Evolutionary conservation across 2,797 vertebrate species (phyloP), one percentile per base, ranked within the genome.

Genomic region (Phoebastria nigripes): DNA sequence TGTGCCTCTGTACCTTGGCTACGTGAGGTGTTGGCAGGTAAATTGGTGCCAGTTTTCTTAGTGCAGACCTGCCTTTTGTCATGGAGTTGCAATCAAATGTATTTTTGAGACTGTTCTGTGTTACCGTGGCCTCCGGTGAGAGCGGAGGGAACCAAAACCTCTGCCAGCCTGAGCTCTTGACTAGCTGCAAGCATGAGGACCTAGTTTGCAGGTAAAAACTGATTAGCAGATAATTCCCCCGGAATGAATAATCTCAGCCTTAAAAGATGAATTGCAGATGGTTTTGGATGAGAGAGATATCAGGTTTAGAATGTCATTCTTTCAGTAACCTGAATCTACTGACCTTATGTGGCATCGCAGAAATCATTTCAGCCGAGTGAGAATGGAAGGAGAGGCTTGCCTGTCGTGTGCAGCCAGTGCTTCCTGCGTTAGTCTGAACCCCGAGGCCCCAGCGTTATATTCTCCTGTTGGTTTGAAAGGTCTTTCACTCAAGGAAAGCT

Each of bases 261-360:
- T 85, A 72, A 83, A 87, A 82, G 92, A 82, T 92, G 87, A 85
- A 54, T 87, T 93, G 90, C 89, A 89, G 89, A 65, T 94, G 82
- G 72, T 54, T 93, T 93, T 85, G 49, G 55, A 81, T 66, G 89
- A 67, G 78, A 67, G 90, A 82, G 71, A 29, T 21, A 77, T 5
- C 65, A 71, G 49, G 72, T 91, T 93, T 65, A 65, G 81, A 71
- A 79, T 72, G 49, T 22, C 71, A 25, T 59, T 87, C 67, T 65
- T 87, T 66, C 47, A 71, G 96, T 81, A 93, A 95, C 87, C 89
- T 90, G 82, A 87, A 81, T 85, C 89, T 91, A 3, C 72, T 94
- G 88, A 89, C 87, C 86, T 82, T 61, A 71, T 0, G 2, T 81
- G 83, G n/a, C 89, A 63, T 39, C 5, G 18, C 56, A 69, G 92